These are phyloP conservation scores for Otus scops DNA, from an alignment of 2,797 vertebrate genomes.

Conservation along the genomic window DNA sequence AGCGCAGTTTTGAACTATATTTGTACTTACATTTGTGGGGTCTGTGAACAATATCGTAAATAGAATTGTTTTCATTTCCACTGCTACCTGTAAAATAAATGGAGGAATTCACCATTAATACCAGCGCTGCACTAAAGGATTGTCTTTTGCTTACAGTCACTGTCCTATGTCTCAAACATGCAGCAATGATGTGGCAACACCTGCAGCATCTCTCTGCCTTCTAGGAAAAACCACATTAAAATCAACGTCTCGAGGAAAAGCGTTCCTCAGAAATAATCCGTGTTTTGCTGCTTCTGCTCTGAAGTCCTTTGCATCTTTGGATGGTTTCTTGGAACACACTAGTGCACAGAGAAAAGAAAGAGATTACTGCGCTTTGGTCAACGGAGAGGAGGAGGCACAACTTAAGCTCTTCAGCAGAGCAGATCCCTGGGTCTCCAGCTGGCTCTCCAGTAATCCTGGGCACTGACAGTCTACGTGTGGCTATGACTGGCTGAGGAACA, in stretches of 20 bases:
- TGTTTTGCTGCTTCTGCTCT: not conserved
- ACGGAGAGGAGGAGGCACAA: not conserved
- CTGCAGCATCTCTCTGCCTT: not conserved
- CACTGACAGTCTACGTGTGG: fast-evolving
- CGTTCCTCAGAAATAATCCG: not conserved
- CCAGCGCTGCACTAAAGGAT: not conserved
- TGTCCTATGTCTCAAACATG: fast-evolving
- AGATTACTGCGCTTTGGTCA: not conserved
- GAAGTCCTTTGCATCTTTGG: not conserved
- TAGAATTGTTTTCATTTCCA: not conserved
- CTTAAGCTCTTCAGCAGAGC: not conserved
- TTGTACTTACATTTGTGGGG: slow-evolving; percentile 35
- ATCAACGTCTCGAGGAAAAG: not conserved
- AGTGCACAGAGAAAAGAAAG: not conserved
- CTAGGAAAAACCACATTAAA: not conserved
- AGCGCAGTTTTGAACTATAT: not conserved
- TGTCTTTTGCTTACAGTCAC: not conserved
- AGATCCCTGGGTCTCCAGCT: not conserved
- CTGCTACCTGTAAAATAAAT: slow-evolving; percentile 28
- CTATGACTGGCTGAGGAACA: not conserved
- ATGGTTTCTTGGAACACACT: not conserved
- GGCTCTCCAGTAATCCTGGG: not conserved
- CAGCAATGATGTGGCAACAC: not conserved
- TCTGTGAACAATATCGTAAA: not conserved
- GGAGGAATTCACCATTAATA: not conserved